These are phyloP conservation scores for Mechanitis messenoides DNA, from an alignment of 2,888 invertebrate genomes.

Conservation along the genomic window DNA sequence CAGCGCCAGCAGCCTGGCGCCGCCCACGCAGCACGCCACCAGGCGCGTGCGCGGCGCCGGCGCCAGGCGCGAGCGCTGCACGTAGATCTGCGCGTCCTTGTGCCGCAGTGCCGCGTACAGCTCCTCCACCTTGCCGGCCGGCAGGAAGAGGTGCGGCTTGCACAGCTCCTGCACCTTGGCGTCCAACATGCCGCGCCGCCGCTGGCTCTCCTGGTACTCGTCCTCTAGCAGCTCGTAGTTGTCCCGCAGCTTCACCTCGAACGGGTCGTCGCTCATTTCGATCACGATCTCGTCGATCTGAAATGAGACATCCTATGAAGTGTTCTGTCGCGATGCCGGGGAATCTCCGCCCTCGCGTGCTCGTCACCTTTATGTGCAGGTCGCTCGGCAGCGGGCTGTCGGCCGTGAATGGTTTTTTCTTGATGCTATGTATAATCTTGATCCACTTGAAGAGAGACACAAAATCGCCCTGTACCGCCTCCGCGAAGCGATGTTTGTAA, in stretches of 20 bases:
- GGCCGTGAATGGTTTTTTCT: conserved; percentile 81
- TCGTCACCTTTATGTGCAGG: conserved; percentile 85
- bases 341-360: neutral
- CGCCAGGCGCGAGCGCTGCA: conserved; percentile 82
- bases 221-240: conserved; percentile 95
- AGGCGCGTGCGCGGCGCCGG: conserved; percentile 81
- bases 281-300: conserved; percentile 91
- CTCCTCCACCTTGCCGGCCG: conserved; percentile 92
- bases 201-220: too few relatives aligned
- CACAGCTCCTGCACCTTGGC: conserved; percentile 88
- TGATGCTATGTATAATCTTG: conserved; percentile 85
- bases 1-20: conserved; percentile 80
- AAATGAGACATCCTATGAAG: conserved; percentile 20
- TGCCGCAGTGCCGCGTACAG: conserved; percentile 90
- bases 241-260: conserved; percentile 96
- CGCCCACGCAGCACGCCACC: conserved; percentile 90
- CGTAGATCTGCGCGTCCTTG: conserved; percentile 96
- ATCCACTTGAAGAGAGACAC: conserved; percentile 97
- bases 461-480: conserved; percentile 91
- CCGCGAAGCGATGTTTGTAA: conserved; percentile 90
- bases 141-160: conserved; percentile 88
- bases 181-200: conserved; percentile 88
- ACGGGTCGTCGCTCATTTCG: conserved; percentile 98
- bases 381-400: conserved; percentile 90
- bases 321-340: too few relatives aligned